Conservation (phyloP, 1,140 invertebrate species). For the Macrocentrus cingulum region DNA sequence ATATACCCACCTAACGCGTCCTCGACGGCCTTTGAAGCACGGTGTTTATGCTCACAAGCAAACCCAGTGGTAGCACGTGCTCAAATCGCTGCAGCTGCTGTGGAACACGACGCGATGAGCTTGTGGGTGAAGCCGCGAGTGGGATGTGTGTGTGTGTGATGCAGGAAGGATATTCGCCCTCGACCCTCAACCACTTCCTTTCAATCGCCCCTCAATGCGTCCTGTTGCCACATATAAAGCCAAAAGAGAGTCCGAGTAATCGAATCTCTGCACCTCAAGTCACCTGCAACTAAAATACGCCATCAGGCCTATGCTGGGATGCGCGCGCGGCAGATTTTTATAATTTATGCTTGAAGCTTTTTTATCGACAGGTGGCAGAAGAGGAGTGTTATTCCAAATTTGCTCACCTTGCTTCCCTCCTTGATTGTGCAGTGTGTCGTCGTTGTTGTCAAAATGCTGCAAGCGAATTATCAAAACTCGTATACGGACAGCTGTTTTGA, state of each 20-base stretch:
- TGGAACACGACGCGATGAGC: neutral
- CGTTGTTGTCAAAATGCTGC: too few species aligned
- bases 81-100: constrained; percentile 50
- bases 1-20: constrained; percentile 13
- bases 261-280: constrained; percentile 23
- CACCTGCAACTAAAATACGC: constrained; percentile 10
- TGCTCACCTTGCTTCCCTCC: neutral
- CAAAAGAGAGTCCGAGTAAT: constrained; percentile 14
- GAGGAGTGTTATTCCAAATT: neutral
- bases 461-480: too few species aligned
- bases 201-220: constrained; percentile 23
- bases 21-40: neutral
- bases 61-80: constrained; percentile 45
- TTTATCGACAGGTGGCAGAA: neutral
- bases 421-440: too few species aligned
- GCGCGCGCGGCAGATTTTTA: neutral
- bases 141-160: constrained; percentile 5
- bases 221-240: constrained; percentile 10
- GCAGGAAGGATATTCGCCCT: constrained; percentile 45
- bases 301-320: neutral
- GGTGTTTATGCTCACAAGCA: constrained; percentile 3
- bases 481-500: too few species aligned
- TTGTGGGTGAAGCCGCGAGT: constrained; percentile 5
- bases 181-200: constrained; percentile 33
- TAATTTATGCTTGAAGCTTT: neutral